Conservation (phyloP, 1,140 invertebrate species). For the Drosophila rhopaloa region DNA sequence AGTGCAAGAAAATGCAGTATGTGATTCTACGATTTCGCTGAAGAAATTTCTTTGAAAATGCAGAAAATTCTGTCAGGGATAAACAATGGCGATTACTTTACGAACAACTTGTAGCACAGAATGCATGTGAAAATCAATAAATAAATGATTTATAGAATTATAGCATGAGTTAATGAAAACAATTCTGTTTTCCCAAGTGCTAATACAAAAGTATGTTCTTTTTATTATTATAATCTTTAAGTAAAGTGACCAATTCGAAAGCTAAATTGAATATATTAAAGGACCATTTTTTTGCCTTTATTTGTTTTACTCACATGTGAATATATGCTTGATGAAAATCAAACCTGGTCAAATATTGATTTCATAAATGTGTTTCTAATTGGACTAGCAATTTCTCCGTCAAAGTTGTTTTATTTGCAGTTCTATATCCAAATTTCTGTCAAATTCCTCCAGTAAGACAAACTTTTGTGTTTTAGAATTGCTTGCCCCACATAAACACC, state of each 20-base stretch:
- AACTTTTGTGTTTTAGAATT: slow-evolving; percentile 30
- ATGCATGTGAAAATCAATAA: no score
- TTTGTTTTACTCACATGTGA: no score
- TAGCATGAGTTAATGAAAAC: no score
- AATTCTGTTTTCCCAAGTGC: no score
- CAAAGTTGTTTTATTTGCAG: slow-evolving; percentile 17
- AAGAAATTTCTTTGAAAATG: neutral
- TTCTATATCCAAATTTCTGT: slow-evolving; percentile 16
- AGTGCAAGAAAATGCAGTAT: neutral
- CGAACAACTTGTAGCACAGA: no score
- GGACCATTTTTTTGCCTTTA: no score
- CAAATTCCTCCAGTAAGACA: slow-evolving; percentile 17
- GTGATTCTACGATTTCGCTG: slow-evolving; percentile 11
- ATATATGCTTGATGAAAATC: neutral
- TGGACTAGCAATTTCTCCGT: neutral
- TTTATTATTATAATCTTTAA: no score
- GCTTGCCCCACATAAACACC: slow-evolving; percentile 38
- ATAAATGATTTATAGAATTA: no score
- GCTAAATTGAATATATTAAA: no score
- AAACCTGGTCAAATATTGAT: slow-evolving; percentile 1
- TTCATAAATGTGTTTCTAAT: slow-evolving; percentile 17
- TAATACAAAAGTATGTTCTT: no score
- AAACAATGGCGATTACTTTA: neutral
- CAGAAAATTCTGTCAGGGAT: slow-evolving; percentile 1
- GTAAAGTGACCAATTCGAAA: no score